Percentiles rank a stretch among this genome's conserved stretches.
These are phyloP conservation scores for Stegana nigrithorax DNA, from an alignment of 2,888 invertebrate species.

Conservation along the genomic window DNA sequence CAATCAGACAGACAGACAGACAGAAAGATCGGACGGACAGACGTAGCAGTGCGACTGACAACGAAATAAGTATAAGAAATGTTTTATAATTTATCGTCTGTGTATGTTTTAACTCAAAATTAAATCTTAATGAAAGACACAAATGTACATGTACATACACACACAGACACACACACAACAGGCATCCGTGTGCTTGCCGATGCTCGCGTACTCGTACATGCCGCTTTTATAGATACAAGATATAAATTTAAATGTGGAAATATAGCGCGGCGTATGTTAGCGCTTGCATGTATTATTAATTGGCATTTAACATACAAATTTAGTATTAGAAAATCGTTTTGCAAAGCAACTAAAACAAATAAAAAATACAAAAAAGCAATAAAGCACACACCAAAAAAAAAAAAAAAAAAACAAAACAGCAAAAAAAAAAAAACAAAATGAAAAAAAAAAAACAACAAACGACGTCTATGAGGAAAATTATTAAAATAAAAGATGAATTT, in stretches of 20 bases:
- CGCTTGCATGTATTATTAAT: constrained; percentile 13
- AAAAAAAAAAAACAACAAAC: too few relatives aligned
- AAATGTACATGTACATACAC: constrained; percentile 20
- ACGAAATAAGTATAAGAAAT: constrained; percentile 29
- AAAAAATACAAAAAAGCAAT: neutral
- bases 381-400: too few relatives aligned
- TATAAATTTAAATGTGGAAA: neutral
- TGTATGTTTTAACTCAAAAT: constrained; percentile 56
- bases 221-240: too few relatives aligned
- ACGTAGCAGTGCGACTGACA: constrained; percentile 20
- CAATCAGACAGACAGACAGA: too few relatives aligned
- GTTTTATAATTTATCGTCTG: constrained; percentile 43
- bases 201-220: neutral
- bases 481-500: neutral
- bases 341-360: neutral
- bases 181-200: too few relatives aligned
- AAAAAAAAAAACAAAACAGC: too few relatives aligned
- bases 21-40: neutral
- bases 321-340: constrained; percentile 9
- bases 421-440: too few relatives aligned
- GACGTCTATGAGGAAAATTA: neutral
- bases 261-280: neutral
- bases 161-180: constrained; percentile 15
- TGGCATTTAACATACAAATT: constrained; percentile 18
- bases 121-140: constrained; percentile 27